phyloP scores from a whole-genome alignment of 2,797 vertebrate genomes.

The Antrozous pallidus region DNA sequence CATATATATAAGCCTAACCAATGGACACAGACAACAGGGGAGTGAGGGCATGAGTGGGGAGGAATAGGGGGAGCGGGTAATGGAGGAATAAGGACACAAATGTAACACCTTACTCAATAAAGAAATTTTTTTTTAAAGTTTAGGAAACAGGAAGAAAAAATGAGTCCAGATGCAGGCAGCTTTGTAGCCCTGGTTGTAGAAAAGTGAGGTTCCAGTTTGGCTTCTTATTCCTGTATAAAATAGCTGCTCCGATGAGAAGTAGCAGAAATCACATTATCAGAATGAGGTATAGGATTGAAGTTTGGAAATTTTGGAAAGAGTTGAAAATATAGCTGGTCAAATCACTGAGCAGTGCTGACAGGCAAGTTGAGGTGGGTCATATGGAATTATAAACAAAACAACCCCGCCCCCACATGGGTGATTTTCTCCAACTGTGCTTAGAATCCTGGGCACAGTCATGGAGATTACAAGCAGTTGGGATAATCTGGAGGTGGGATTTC shows the following conservation, averaged over 20 bases:
- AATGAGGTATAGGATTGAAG: not conserved
- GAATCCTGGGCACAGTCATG: not conserved
- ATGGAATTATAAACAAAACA: not conserved
- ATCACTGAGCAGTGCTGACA: not conserved
- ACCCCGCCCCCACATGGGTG: not conserved
- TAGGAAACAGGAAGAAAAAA: not conserved
- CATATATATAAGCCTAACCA: too few species aligned
- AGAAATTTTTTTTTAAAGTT: too few species aligned
- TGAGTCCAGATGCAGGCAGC: not conserved
- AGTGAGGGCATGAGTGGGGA: too few species aligned
- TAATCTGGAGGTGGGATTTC: not conserved
- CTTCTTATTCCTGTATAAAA: not conserved
- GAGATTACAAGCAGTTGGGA: not conserved
- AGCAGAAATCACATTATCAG: not conserved
- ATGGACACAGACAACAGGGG: too few species aligned
- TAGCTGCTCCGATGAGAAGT: not conserved
- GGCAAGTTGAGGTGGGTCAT: not conserved
- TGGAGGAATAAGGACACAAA: too few species aligned
- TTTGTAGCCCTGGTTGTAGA: not conserved
- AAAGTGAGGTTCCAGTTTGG: not conserved
- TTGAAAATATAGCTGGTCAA: not conserved
- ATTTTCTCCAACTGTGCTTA: not conserved
- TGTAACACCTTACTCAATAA: too few species aligned
- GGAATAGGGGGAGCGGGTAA: too few species aligned
- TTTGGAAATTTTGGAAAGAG: not conserved